Conservation (phyloP, 2,113 vertebrate genomes). For the Plecotus auritus region DNA sequence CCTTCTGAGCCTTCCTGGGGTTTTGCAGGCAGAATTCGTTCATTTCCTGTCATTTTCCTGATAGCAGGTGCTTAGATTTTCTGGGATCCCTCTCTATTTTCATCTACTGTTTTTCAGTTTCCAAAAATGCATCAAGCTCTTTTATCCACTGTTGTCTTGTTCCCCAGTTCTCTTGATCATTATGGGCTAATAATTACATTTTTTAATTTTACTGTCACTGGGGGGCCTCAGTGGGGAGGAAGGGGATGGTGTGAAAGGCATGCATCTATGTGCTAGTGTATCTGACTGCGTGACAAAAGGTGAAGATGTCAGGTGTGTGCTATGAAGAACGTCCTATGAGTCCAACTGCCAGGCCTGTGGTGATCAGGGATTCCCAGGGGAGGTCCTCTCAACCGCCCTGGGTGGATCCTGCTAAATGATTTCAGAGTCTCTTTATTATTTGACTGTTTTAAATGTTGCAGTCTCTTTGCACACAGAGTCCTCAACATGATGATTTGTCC, state of each 20-base stretch:
- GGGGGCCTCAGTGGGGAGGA: background rate
- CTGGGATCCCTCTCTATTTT: background rate
- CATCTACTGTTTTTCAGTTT: background rate
- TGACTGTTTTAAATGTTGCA: background rate
- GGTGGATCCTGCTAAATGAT: background rate
- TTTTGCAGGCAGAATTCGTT: background rate
- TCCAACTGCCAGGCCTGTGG: background rate
- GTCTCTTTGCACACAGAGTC: background rate
- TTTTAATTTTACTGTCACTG: background rate
- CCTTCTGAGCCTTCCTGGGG: background rate
- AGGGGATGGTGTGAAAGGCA: background rate
- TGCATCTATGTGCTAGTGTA: background rate
- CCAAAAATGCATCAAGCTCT: background rate
- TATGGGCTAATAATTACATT: background rate
- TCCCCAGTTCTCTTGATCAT: background rate
- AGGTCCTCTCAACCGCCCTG: background rate
- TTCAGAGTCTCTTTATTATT: background rate
- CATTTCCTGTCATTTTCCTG: background rate
- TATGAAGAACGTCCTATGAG: background rate
- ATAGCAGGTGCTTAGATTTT: background rate
- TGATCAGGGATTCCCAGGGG: too few relatives aligned
- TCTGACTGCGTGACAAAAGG: background rate
- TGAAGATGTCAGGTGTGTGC: background rate
- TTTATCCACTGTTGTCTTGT: background rate
- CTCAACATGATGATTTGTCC: background rate